Evolutionary conservation across 2,888 invertebrate species (phyloP).

Genomic region (Drosophila melanosoma): DNA sequence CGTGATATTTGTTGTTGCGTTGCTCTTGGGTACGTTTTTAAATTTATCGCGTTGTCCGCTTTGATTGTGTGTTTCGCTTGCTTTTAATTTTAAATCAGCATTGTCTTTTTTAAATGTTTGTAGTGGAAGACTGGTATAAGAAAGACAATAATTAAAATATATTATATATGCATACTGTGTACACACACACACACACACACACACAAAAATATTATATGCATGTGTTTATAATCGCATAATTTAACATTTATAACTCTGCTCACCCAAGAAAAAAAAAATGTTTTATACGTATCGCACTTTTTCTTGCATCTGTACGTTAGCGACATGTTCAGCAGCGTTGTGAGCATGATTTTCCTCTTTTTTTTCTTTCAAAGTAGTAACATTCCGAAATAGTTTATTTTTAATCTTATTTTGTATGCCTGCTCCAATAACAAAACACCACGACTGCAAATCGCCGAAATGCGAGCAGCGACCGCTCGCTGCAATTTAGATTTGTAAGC

Average conservation of each 20-base stretch:
- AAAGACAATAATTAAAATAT: conserved; percentile 9
- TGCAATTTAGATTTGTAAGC: conserved; percentile 18
- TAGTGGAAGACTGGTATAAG: conserved; percentile 13
- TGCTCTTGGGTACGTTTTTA: conserved; percentile 36
- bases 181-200: conserved; percentile 3
- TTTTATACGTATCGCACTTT: conserved; percentile 35
- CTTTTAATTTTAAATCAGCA: conserved; percentile 48
- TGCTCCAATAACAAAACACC: conserved; percentile 76
- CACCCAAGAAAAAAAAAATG: conserved; percentile 26
- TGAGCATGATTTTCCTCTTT: conserved; percentile 40
- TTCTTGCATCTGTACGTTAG: conserved; percentile 46
- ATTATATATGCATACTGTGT: conserved; percentile 8
- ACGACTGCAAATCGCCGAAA: conserved; percentile 69
- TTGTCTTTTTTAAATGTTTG: conserved; percentile 49
- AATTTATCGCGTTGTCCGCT: conserved; percentile 51
- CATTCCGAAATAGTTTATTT: conserved; percentile 64
- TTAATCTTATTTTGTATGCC: conserved; percentile 65
- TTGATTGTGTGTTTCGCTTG: conserved; percentile 51
- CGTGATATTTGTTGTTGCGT: conserved; percentile 61
- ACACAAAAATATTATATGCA: conserved; percentile 1
- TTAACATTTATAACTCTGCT: conserved; percentile 20
- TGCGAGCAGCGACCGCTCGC: conserved; percentile 25
- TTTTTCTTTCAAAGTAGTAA: conserved; percentile 21
- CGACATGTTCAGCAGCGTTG: conserved; percentile 24
- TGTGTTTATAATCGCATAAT: background rate